Evolutionary conservation across 2,113 vertebrate genomes (phyloP).

Genomic region (Brachyhypopomus occidentalis): DNA sequence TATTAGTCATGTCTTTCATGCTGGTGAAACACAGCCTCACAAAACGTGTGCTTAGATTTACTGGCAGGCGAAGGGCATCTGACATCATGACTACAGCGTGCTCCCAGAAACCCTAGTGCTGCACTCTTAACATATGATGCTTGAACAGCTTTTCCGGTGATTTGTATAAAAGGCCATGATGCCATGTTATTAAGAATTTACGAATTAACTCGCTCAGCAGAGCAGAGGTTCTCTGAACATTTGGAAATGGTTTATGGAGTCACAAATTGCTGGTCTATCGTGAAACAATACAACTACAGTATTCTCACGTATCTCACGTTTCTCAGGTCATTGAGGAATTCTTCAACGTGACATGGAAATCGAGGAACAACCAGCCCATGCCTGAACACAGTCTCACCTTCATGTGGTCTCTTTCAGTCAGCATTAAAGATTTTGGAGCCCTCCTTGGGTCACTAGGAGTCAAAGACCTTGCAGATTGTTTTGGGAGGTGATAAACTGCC

Average conservation of each 20-base stretch:
- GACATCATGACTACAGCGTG: neutral
- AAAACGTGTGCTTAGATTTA: conserved; percentile 27
- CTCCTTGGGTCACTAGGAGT: conserved; percentile 75
- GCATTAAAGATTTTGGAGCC: conserved; percentile 79
- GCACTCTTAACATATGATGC: neutral
- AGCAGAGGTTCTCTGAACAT: too few relatives aligned
- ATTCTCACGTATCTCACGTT: neutral
- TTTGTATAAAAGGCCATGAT: neutral
- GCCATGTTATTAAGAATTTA: neutral
- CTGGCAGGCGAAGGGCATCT: neutral
- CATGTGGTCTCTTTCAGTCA: conserved; percentile 80
- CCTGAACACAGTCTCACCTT: conserved; percentile 73
- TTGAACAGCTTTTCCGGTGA: neutral
- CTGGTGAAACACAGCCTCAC: conserved; percentile 44
- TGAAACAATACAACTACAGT: neutral
- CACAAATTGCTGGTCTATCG: too few relatives aligned
- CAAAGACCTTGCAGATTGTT: conserved; percentile 73
- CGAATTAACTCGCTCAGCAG: too few relatives aligned
- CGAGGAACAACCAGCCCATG: conserved; percentile 72
- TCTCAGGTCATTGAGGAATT: conserved; percentile 77
- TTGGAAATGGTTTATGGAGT: neutral
- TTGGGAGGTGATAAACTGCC: conserved; percentile 67
- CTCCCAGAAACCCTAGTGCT: neutral
- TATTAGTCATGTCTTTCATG: conserved; percentile 55
- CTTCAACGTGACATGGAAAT: conserved; percentile 77